These are phyloP conservation scores for Crocallis elinguaria DNA, from an alignment of 2,888 invertebrate species.

Conservation along the genomic window DNA sequence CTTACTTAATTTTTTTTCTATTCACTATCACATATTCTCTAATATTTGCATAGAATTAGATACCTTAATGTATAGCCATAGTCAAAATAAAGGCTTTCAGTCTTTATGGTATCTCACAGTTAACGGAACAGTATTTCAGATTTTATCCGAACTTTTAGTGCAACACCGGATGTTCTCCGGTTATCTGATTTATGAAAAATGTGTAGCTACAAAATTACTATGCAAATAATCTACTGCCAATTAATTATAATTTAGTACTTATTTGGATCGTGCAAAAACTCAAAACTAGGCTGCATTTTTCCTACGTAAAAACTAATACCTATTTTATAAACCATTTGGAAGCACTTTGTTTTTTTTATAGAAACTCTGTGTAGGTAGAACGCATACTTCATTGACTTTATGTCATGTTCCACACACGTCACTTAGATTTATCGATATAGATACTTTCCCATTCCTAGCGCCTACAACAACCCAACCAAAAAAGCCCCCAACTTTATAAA, in stretches of 20 bases:
- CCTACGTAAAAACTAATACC: background rate
- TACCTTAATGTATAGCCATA: too few species aligned
- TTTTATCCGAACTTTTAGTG: conserved; percentile 22
- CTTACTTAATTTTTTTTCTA: too few species aligned
- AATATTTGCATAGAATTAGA: too few species aligned
- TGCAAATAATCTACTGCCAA: conserved; percentile 7
- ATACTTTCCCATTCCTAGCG: background rate
- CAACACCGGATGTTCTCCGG: conserved; percentile 32
- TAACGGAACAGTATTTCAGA: conserved; percentile 10
- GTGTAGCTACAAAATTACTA: conserved; percentile 8
- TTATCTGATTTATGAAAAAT: conserved; percentile 33
- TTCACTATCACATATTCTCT: too few species aligned
- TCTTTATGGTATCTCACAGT: background rate
- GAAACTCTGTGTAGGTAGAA: too few species aligned
- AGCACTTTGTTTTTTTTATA: too few species aligned
- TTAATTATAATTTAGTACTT: conserved; percentile 6
- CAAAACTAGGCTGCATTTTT: background rate
- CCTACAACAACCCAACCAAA: background rate
- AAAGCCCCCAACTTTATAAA: conserved; percentile 18
- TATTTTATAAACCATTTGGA: background rate
- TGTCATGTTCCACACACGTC: too few species aligned
- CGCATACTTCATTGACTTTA: too few species aligned
- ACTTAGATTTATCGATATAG: background rate
- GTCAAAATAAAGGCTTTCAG: too few species aligned
- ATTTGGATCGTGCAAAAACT: conserved; percentile 1